Evolutionary conservation across 2,797 vertebrate genomes (phyloP).

Genomic region (Rhinogobio ventralis): DNA sequence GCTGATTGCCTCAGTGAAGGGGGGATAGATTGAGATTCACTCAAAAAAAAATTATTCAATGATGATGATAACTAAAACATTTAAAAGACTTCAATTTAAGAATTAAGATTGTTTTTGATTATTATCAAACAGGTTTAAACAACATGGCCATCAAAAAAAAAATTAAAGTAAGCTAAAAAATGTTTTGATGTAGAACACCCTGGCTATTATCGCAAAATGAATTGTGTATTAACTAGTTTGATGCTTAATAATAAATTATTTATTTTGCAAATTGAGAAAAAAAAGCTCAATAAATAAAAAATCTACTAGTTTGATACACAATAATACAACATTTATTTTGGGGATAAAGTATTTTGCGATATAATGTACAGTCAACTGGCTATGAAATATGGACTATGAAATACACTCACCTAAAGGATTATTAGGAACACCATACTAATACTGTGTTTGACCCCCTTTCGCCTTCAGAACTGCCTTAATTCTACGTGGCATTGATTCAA

Average conservation of each 20-base stretch:
- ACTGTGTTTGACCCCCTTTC: too few species aligned
- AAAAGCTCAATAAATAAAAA: too few species aligned
- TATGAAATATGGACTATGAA: neutral
- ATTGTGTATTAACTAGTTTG: neutral
- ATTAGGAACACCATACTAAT: too few species aligned
- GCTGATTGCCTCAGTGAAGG: neutral
- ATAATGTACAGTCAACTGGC: neutral
- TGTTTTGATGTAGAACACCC: neutral
- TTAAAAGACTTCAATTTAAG: neutral
- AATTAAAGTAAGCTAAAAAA: neutral
- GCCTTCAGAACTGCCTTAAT: too few species aligned
- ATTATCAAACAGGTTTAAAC: too few species aligned
- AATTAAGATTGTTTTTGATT: neutral
- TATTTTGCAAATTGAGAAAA: too few species aligned
- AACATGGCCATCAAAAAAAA: neutral
- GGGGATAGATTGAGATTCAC: conserved; percentile 9
- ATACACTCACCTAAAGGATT: too few species aligned
- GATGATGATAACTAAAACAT: neutral
- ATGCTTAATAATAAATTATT: neutral
- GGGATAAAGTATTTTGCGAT: neutral
- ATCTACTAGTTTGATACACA: neutral
- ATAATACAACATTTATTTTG: neutral
- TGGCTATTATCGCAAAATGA: neutral
- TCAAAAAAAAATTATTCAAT: neutral
- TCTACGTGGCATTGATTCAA: too few species aligned